phyloP scores from a whole-genome alignment of 1,140 invertebrate genomes.

The Drosophila aff. region DNA sequence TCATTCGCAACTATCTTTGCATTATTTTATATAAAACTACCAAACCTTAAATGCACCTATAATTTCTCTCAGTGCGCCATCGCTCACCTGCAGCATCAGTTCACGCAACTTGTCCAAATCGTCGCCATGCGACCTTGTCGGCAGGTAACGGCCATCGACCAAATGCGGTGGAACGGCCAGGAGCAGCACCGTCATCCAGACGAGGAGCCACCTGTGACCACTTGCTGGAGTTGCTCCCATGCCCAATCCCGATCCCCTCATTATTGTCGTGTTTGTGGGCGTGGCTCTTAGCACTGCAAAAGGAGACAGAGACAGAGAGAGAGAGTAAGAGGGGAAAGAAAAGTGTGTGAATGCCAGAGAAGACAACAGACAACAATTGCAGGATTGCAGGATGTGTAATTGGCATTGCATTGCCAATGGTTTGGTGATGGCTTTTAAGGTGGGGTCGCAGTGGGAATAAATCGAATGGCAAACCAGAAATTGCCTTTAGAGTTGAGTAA shows the following conservation, averaged over 20 bases:
- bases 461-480: slow-evolving; percentile 38
- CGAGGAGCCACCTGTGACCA: slow-evolving; percentile 54
- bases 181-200: slow-evolving; percentile 65
- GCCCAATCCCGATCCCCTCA: slow-evolving; percentile 25
- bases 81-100: slow-evolving; percentile 87
- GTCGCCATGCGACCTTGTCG: slow-evolving; percentile 86
- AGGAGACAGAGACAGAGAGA: slow-evolving; percentile 4
- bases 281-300: slow-evolving; percentile 33
- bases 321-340: background rate
- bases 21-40: background rate
- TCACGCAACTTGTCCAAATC: slow-evolving; percentile 87
- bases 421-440: slow-evolving; percentile 39
- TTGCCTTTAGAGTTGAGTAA: slow-evolving; percentile 30
- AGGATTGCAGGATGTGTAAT: slow-evolving; percentile 51
- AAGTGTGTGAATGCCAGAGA: slow-evolving; percentile 19
- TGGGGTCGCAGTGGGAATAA: slow-evolving; percentile 48
- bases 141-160: slow-evolving; percentile 86
- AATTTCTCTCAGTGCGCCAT: slow-evolving; percentile 16
- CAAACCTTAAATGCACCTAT: background rate
- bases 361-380: slow-evolving; percentile 28
- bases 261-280: slow-evolving; percentile 34
- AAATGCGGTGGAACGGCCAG: slow-evolving; percentile 66
- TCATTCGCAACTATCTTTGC: too few species aligned
- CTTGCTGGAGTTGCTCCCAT: slow-evolving; percentile 20
- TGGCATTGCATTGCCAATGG: slow-evolving; percentile 21